A percentile compares a stretch with the other conserved stretches of the same genome.
Conservation (phyloP, 2,797 vertebrate species). For the Hyperoplus immaculatus region DNA sequence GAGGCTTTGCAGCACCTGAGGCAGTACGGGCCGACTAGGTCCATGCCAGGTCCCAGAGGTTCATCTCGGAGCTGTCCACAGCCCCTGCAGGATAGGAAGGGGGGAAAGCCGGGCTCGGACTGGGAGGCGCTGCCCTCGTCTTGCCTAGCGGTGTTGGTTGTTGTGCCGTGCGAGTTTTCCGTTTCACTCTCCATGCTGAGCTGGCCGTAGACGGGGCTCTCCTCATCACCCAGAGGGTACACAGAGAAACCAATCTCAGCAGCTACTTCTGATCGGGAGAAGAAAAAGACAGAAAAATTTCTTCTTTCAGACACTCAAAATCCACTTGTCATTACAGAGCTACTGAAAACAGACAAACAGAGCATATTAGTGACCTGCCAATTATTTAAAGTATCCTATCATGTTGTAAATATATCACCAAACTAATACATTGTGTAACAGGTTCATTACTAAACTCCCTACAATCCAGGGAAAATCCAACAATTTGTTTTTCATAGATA, state of each 20-base stretch:
- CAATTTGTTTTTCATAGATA: background rate
- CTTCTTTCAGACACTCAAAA: background rate
- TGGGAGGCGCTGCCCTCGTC: slow-evolving; percentile 75
- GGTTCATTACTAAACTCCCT: background rate
- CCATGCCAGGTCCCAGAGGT: slow-evolving; percentile 87
- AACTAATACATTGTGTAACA: no score
- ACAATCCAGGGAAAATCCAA: background rate
- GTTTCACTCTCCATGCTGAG: slow-evolving; percentile 92
- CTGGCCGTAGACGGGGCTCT: slow-evolving; percentile 89
- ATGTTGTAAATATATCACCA: no score
- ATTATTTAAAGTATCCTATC: no score
- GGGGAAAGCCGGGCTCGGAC: slow-evolving; percentile 80
- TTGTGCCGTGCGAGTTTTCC: slow-evolving; percentile 83
- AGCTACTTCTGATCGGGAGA: slow-evolving; percentile 85
- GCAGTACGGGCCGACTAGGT: slow-evolving; percentile 85
- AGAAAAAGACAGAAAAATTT: slow-evolving; percentile 47
- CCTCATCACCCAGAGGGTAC: slow-evolving; percentile 91
- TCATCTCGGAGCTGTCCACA: slow-evolving; percentile 89
- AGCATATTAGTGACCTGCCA: no score
- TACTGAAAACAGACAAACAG: no score
- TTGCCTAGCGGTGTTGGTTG: slow-evolving; percentile 69
- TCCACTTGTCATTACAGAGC: background rate
- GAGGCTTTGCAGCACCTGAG: slow-evolving; percentile 85
- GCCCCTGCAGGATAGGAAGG: slow-evolving; percentile 88
- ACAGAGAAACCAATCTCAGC: slow-evolving; percentile 92